Evolutionary conservation across 2,113 vertebrate genomes (phyloP).

Genomic region (cattle (Bos taurus)): ARS-UCD2.0 NC_037348.1:23666501-23667000

Average conservation of each 20-base stretch:
- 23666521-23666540: background rate
- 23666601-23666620: background rate
- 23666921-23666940: background rate
- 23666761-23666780: background rate
- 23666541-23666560: background rate
- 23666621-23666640: background rate
- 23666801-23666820: background rate
- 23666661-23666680: background rate
- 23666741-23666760: background rate
- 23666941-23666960: background rate
- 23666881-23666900: no score
- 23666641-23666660: background rate
- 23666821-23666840: background rate
- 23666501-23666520: background rate
- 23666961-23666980: background rate
- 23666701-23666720: background rate
- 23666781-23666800: background rate
- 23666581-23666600: background rate
- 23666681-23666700: background rate
- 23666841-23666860: no score
- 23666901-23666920: background rate
- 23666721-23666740: background rate
- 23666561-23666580: background rate
- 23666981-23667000: background rate
- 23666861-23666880: background rate